A percentile compares a stretch with the other conserved stretches of the same genome.
Evolutionary conservation across 2,797 vertebrate genomes (phyloP).

Genomic region (Coluber constrictor): DNA sequence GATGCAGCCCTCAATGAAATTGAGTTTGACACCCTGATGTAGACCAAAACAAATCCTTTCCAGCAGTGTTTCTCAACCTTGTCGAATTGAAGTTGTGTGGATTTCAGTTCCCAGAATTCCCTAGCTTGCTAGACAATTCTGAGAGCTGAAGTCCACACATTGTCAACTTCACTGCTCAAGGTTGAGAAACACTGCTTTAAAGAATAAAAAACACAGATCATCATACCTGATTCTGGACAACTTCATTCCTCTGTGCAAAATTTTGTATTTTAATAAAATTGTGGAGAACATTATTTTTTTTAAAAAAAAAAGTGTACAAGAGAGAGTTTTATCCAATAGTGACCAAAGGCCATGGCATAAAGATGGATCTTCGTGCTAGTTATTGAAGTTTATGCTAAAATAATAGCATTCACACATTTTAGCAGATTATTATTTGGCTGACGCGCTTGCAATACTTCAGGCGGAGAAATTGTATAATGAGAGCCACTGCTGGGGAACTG

Average conservation of each 20-base stretch:
- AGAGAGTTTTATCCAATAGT: not conserved
- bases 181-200: not conserved
- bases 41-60: not conserved
- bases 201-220: not conserved
- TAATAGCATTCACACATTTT: not conserved
- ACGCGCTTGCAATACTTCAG: not conserved
- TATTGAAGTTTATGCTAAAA: not conserved
- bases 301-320: not conserved
- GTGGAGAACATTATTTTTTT: not conserved
- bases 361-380: no score
- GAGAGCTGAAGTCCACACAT: not conserved
- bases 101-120: not conserved
- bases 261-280: not conserved
- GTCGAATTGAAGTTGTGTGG: not conserved
- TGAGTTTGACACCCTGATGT: not conserved
- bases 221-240: not conserved
- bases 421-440: not conserved
- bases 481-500: not conserved
- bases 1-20: no score
- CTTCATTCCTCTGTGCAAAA: not conserved
- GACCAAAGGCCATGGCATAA: not conserved
- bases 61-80: not conserved
- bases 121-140: not conserved
- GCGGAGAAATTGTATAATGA: not conserved
- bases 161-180: not conserved